Evolutionary conservation across 2,113 vertebrate species (phyloP).

Genomic region (Gadus macrocephalus): DNA sequence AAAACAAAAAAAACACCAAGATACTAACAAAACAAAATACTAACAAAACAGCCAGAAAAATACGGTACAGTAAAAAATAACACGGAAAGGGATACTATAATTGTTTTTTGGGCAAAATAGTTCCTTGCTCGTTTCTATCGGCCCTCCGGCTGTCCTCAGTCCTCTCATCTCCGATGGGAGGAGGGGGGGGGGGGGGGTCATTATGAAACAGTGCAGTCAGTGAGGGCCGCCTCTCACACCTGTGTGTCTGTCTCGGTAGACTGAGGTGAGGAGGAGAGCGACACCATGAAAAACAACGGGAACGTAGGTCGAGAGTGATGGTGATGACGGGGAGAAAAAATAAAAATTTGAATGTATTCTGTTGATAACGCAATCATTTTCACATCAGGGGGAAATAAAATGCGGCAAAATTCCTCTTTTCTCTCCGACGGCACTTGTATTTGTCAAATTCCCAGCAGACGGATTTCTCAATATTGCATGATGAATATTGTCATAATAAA

Average conservation of each 20-base stretch:
- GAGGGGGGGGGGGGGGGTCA: slow-evolving; percentile 26
- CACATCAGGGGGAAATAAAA: slow-evolving; percentile 55
- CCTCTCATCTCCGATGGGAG: background rate
- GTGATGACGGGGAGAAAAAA: background rate
- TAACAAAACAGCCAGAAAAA: too few relatives aligned
- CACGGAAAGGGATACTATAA: too few relatives aligned
- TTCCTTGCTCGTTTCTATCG: too few relatives aligned
- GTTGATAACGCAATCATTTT: slow-evolving; percentile 68
- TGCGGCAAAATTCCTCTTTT: slow-evolving; percentile 58
- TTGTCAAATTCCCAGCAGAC: slow-evolving; percentile 65
- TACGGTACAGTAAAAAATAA: too few relatives aligned
- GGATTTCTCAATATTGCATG: slow-evolving; percentile 64
- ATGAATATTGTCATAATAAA: slow-evolving; percentile 63
- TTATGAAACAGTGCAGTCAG: background rate
- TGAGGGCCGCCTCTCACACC: background rate
- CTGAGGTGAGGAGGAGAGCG: background rate
- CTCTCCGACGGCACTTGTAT: slow-evolving; percentile 52
- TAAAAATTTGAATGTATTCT: slow-evolving; percentile 40
- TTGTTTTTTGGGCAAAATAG: too few relatives aligned
- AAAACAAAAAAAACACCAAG: too few relatives aligned
- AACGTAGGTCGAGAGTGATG: background rate
- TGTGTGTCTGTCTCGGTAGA: background rate
- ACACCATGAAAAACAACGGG: too few relatives aligned
- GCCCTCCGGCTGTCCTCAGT: too few relatives aligned
- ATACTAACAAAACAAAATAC: too few relatives aligned